A percentile compares a stretch with the other conserved stretches of the same genome.
These are phyloP conservation scores for Sebastes diploproa DNA, from an alignment of 2,797 vertebrate species.

Conservation along the genomic window DNA sequence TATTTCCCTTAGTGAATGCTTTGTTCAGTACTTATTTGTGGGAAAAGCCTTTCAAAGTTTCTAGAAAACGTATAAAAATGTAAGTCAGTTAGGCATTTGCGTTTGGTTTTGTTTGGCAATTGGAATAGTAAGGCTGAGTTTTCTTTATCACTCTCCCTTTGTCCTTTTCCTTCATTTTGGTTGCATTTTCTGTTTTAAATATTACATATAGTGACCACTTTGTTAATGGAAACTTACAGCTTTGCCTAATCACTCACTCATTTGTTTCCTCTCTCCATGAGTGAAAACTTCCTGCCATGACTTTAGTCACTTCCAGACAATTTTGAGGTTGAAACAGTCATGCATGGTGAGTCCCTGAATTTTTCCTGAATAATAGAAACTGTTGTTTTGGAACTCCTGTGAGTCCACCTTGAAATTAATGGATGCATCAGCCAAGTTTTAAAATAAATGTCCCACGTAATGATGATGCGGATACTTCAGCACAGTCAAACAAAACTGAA, in stretches of 20 bases:
- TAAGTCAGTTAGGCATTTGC: neutral
- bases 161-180: neutral
- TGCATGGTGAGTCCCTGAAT: neutral
- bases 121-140: neutral
- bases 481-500: neutral
- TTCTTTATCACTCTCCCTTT: too few relatives aligned
- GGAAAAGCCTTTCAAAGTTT: neutral
- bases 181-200: neutral
- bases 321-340: conserved; percentile 3
- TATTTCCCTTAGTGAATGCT: neutral
- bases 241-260: neutral
- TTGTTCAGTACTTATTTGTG: neutral
- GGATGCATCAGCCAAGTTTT: neutral
- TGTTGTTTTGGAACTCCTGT: neutral
- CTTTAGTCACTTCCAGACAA: neutral
- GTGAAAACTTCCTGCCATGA: neutral
- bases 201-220: neutral
- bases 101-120: neutral
- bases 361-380: neutral
- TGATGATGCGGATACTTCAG: neutral
- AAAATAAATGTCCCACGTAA: neutral
- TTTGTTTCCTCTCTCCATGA: neutral
- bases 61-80: neutral
- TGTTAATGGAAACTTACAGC: neutral
- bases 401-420: neutral